Percentiles rank a stretch among this genome's conserved stretches.
Conservation (phyloP, 2,797 vertebrate genomes). For the Pseudotriccus pelzelni region DNA sequence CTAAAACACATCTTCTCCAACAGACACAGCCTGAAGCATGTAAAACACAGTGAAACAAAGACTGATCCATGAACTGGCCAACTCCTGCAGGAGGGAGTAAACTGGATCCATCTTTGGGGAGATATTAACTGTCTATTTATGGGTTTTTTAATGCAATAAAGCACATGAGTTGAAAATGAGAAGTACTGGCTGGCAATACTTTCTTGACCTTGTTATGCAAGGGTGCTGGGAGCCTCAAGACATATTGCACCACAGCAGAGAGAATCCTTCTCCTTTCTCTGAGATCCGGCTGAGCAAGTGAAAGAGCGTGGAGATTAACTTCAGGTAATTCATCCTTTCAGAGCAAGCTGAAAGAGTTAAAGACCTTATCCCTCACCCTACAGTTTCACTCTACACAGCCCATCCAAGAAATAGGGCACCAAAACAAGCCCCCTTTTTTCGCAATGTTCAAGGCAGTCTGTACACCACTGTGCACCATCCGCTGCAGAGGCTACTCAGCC, state of each 20-base stretch:
- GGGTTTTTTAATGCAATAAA: not conserved
- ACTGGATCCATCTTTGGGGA: not conserved
- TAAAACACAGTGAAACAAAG: not conserved
- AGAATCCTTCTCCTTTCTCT: constrained; percentile 53
- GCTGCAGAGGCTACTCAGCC: not conserved
- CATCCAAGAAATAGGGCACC: not conserved
- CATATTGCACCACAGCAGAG: constrained; percentile 32
- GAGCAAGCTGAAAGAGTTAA: not conserved
- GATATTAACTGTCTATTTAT: not conserved
- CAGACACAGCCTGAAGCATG: not conserved
- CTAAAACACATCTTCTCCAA: not conserved
- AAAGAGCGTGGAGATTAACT: not conserved
- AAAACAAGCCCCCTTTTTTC: not conserved
- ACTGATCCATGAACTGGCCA: not conserved
- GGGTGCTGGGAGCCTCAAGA: not conserved
- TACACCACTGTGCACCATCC: rapidly evolving
- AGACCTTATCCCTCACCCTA: not conserved
- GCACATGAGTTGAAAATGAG: constrained; percentile 12
- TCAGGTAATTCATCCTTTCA: not conserved
- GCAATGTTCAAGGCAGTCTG: not conserved
- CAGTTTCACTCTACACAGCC: not conserved
- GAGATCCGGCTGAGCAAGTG: constrained; percentile 49
- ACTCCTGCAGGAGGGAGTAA: not conserved
- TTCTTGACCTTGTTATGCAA: constrained; percentile 50
- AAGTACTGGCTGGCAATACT: constrained; percentile 18